These are phyloP conservation scores for Lamellibrachia columna DNA, from an alignment of 2,888 invertebrate species.

Conservation along the genomic window DNA sequence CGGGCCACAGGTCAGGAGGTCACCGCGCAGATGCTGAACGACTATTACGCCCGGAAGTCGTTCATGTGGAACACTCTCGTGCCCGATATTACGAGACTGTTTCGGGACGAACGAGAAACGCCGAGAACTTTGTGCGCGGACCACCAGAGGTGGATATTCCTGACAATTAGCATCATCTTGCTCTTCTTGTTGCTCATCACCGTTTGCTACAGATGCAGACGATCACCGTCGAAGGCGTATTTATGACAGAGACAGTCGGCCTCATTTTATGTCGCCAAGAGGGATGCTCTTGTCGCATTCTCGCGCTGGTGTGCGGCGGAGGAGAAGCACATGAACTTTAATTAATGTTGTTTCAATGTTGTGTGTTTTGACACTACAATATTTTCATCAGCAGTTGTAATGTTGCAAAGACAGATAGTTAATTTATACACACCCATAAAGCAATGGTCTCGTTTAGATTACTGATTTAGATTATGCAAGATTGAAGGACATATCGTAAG, in stretches of 20 bases:
- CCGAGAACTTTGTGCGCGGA: neutral
- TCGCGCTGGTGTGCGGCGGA: neutral
- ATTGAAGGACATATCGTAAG: too few species aligned
- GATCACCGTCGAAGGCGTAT: neutral
- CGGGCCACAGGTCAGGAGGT: constrained; percentile 19
- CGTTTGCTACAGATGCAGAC: neutral
- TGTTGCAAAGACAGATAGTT: too few species aligned
- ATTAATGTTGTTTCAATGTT: neutral
- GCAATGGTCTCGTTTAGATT: too few species aligned
- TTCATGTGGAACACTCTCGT: constrained; percentile 38
- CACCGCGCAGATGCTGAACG: constrained; percentile 25
- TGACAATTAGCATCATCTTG: neutral
- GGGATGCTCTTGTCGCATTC: neutral
- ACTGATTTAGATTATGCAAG: too few species aligned
- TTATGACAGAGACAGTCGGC: neutral
- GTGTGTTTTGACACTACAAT: neutral
- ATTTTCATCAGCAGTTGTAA: too few species aligned
- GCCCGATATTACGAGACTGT: constrained; percentile 24
- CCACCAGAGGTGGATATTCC: neutral
- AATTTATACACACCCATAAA: too few species aligned
- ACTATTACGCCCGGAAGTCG: constrained; percentile 29
- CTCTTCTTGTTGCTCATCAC: neutral
- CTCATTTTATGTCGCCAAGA: neutral
- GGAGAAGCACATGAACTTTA: neutral
- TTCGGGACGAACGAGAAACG: neutral